Conservation (phyloP, 2,888 invertebrate species). For the Nasonia oneida region DNA sequence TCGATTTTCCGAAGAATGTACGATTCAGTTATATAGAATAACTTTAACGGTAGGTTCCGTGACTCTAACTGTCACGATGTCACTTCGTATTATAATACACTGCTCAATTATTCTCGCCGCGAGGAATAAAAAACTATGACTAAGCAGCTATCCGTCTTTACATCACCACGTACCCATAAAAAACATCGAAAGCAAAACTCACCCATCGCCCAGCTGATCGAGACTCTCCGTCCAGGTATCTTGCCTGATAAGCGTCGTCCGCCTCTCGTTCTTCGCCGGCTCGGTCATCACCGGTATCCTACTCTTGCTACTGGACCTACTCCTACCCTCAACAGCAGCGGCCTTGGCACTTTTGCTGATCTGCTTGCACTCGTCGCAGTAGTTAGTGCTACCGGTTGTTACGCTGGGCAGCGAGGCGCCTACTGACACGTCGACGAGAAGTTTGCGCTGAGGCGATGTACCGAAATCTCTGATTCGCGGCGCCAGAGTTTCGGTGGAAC, state of each 20-base stretch:
- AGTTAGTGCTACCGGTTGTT: constrained; percentile 79
- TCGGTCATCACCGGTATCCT: constrained; percentile 52
- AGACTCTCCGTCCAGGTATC: constrained; percentile 62
- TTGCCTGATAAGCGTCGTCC: constrained; percentile 54
- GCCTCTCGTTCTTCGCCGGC: constrained; percentile 18
- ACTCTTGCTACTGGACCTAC: neutral
- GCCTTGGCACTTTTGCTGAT: constrained; percentile 61
- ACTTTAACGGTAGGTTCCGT: no score
- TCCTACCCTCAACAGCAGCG: neutral
- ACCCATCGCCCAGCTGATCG: constrained; percentile 57
- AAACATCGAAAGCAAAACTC: constrained; percentile 9
- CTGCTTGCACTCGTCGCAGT: constrained; percentile 83
- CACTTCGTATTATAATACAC: no score
- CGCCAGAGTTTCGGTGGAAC: constrained; percentile 78
- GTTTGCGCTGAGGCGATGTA: constrained; percentile 78
- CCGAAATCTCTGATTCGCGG: constrained; percentile 75
- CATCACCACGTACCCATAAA: neutral
- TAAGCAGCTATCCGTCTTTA: no score
- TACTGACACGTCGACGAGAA: constrained; percentile 80
- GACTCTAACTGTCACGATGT: no score
- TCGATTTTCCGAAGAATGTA: neutral
- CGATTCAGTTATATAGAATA: no score
- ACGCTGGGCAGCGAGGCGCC: constrained; percentile 78
- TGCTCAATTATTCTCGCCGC: no score
- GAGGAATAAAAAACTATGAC: no score